Conservation (phyloP, 2,113 vertebrate genomes). For the Ardeotis arabs region DNA sequence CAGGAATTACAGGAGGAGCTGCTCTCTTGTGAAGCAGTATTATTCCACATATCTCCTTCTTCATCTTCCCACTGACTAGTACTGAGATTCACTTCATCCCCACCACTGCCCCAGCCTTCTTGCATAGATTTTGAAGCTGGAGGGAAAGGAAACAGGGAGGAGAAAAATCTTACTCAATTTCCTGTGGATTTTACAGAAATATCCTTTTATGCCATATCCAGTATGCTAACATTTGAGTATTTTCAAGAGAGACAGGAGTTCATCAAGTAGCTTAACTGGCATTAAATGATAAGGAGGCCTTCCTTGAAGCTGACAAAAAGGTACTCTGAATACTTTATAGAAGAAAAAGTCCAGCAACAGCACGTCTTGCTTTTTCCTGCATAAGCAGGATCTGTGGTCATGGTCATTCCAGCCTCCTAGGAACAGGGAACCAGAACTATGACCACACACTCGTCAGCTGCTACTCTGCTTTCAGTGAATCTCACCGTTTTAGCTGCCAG, state of each 20-base stretch:
- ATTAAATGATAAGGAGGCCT: neutral
- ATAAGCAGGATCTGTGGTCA: neutral
- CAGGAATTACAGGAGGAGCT: conserved; percentile 93
- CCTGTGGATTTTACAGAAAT: neutral
- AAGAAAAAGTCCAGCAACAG: neutral
- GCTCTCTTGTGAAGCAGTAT: conserved; percentile 91
- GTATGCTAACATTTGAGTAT: neutral
- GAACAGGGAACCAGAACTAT: neutral
- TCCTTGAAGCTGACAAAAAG: neutral
- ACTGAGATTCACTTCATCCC: conserved; percentile 87
- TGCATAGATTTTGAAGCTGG: conserved; percentile 98
- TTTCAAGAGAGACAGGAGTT: neutral
- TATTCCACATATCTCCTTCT: conserved; percentile 95
- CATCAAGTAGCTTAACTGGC: neutral
- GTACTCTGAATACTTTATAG: neutral
- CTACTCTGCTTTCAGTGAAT: neutral
- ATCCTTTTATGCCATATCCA: neutral
- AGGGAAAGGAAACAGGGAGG: conserved; percentile 11
- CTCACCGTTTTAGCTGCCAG: neutral
- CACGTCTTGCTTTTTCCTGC: neutral
- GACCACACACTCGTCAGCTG: neutral
- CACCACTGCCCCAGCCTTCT: conserved; percentile 94
- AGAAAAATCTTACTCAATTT: neutral
- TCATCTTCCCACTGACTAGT: conserved; percentile 91
- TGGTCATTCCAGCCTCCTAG: neutral